These are phyloP conservation scores for Saccostrea cuccullata DNA, from an alignment of 1,140 invertebrate species.

Conservation along the genomic window DNA sequence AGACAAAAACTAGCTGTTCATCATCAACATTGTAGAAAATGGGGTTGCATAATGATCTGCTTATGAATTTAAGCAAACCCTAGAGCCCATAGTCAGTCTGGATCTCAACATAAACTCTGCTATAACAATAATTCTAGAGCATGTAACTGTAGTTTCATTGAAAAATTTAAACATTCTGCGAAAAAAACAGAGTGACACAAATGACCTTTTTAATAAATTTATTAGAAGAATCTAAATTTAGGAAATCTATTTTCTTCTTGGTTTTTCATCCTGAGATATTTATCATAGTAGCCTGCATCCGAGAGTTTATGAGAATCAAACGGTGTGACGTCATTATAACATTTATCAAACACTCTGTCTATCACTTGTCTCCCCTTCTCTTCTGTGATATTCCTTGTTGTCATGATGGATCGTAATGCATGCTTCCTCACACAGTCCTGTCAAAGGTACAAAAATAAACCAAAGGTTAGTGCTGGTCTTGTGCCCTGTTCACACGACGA, in stretches of 20 bases:
- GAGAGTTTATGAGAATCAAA: constrained; percentile 27
- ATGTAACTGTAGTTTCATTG: too few species aligned
- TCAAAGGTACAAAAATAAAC: neutral
- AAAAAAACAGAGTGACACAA: neutral
- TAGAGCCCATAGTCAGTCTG: too few species aligned
- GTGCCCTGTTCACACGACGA: too few species aligned
- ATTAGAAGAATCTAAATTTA: constrained; percentile 22
- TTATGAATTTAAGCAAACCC: too few species aligned
- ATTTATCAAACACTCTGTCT: constrained; percentile 50
- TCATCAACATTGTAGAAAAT: too few species aligned
- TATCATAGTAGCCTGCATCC: neutral
- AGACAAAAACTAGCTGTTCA: too few species aligned
- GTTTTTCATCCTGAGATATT: neutral
- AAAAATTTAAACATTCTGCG: too few species aligned
- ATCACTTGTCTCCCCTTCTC: constrained; percentile 43
- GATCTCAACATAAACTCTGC: too few species aligned
- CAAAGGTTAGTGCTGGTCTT: too few species aligned
- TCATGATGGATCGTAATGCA: constrained; percentile 36
- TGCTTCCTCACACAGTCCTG: constrained; percentile 48
- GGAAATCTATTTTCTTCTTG: neutral
- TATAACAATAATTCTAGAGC: too few species aligned
- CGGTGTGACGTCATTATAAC: constrained; percentile 48
- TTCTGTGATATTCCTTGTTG: constrained; percentile 39
- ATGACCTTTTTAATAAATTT: neutral
- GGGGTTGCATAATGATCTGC: too few species aligned